phyloP scores from a whole-genome alignment of 2,888 invertebrate species.

The Galeopsomyia nigrocyanea region DNA sequence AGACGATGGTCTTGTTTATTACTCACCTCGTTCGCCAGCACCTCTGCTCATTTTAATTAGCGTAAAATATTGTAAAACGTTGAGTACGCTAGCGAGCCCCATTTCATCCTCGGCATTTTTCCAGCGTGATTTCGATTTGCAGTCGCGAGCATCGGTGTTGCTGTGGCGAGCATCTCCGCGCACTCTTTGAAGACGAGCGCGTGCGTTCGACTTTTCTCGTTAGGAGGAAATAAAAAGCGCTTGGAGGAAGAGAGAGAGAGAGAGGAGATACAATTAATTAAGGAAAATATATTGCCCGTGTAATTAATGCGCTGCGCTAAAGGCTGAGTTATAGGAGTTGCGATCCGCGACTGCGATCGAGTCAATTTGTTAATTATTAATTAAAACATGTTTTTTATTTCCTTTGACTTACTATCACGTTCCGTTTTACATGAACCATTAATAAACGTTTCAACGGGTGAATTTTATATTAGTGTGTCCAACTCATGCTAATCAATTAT shows the following conservation, averaged over 20 bases:
- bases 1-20: background rate
- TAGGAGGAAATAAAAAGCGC: background rate
- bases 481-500: too few relatives aligned
- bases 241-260: background rate
- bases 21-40: conserved; percentile 6
- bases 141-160: too few relatives aligned
- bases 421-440: too few relatives aligned
- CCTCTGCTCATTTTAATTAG: conserved; percentile 9
- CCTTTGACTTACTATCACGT: background rate
- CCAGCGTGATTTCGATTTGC: background rate
- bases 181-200: too few relatives aligned
- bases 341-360: conserved; percentile 4
- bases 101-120: background rate
- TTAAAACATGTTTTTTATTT: conserved; percentile 29
- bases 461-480: too few relatives aligned
- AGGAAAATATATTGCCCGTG: conserved; percentile 17
- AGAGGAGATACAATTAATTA: conserved; percentile 25
- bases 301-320: conserved; percentile 23
- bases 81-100: background rate
- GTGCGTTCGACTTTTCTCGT: background rate
- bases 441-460: too few relatives aligned
- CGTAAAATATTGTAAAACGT: conserved; percentile 10
- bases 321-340: background rate
- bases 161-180: too few relatives aligned
- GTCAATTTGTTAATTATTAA: conserved; percentile 15